These are phyloP conservation scores for Micromussa lordhowensis DNA, from an alignment of 92 coral and sea anemone genomes.

Conservation along the genomic window DNA sequence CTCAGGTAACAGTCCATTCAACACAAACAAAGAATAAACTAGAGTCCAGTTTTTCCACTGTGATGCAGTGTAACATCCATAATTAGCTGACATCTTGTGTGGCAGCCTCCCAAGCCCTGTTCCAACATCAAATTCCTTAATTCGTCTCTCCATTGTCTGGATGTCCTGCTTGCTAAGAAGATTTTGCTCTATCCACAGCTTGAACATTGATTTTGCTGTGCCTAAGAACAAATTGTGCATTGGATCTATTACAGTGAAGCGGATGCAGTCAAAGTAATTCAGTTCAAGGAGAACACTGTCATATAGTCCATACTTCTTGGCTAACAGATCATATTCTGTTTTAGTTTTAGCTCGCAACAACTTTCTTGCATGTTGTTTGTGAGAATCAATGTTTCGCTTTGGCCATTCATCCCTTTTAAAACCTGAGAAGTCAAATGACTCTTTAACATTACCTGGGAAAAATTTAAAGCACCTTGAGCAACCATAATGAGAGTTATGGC, in stretches of 20 bases:
- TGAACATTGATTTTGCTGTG: too few relatives aligned
- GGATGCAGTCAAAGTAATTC: conserved; percentile 60
- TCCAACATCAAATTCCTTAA: conserved; percentile 32
- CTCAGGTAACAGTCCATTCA: conserved; percentile 41
- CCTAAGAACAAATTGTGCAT: conserved; percentile 63
- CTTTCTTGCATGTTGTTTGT: conserved; percentile 52
- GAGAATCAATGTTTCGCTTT: conserved; percentile 26
- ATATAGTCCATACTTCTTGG: conserved; percentile 47
- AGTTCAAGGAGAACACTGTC: conserved; percentile 36
- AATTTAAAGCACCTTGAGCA: conserved; percentile 62
- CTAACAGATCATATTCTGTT: conserved; percentile 24
- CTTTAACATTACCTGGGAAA: conserved; percentile 62
- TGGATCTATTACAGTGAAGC: conserved; percentile 48
- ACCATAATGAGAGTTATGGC: conserved; percentile 48
- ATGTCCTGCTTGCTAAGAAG: conserved; percentile 22
- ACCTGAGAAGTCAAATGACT: conserved; percentile 54
- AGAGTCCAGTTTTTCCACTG: conserved; percentile 64
- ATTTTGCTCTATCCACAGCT: too few relatives aligned
- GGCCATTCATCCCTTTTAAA: conserved; percentile 63
- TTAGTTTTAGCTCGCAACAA: conserved; percentile 33
- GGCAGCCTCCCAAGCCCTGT: too few relatives aligned
- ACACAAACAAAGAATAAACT: conserved; percentile 31
- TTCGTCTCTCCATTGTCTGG: conserved; percentile 27
- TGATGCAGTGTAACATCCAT: too few relatives aligned
- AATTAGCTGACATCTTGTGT: too few relatives aligned